phyloP scores from a whole-genome alignment of 2,797 vertebrate species.

The Rhadinocentrus ornatus region DNA sequence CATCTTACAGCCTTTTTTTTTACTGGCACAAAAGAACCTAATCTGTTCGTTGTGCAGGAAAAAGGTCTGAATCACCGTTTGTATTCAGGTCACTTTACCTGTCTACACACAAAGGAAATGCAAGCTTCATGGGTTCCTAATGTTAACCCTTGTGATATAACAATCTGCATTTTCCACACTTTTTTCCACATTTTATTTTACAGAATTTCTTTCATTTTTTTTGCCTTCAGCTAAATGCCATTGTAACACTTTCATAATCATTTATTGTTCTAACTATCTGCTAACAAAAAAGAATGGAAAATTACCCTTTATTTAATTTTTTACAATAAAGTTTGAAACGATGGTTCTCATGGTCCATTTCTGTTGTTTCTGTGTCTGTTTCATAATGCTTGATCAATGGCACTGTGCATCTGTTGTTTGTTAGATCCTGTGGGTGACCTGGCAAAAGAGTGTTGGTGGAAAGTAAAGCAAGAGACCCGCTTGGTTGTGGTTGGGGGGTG shows the following conservation, averaged over 20 bases:
- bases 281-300: slow-evolving; percentile 57
- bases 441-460: slow-evolving; percentile 32
- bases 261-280: slow-evolving; percentile 29
- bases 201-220: slow-evolving; percentile 1
- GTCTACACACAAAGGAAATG: slow-evolving; percentile 22
- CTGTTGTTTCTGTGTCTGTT: slow-evolving; percentile 25
- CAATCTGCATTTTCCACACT: background rate
- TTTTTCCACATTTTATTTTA: background rate
- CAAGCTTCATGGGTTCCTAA: background rate
- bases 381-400: slow-evolving; percentile 29
- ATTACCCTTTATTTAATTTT: slow-evolving; percentile 60
- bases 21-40: slow-evolving; percentile 47
- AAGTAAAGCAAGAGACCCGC: slow-evolving; percentile 26
- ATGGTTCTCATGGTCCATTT: slow-evolving; percentile 67
- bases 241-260: slow-evolving; percentile 36
- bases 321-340: slow-evolving; percentile 52
- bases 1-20: slow-evolving; percentile 28
- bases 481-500: slow-evolving; percentile 14
- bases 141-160: background rate
- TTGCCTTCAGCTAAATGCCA: background rate
- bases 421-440: slow-evolving; percentile 29
- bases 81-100: slow-evolving; percentile 26
- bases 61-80: slow-evolving; percentile 16
- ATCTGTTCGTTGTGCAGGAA: slow-evolving; percentile 33
- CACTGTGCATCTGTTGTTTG: slow-evolving; percentile 58